These are phyloP conservation scores for Brevimyrus niger DNA, from an alignment of 2,113 vertebrate species.

Conservation along the genomic window DNA sequence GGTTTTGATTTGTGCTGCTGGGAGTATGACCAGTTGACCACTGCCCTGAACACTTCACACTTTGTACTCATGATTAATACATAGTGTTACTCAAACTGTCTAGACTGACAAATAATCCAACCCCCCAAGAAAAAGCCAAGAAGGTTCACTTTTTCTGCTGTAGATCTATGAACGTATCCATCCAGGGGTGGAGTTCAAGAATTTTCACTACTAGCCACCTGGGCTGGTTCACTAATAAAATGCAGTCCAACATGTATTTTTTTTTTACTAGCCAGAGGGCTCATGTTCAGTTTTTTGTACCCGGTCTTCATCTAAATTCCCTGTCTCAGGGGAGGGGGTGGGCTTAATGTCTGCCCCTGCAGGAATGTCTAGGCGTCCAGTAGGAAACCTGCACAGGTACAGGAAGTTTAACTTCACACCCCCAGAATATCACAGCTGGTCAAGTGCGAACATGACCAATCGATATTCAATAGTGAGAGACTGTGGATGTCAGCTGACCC, in stretches of 20 bases:
- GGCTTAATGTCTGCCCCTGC: background rate
- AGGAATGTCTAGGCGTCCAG: background rate
- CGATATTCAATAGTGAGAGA: background rate
- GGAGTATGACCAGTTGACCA: conserved; percentile 18
- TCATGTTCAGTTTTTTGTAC: background rate
- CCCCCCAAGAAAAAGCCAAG: background rate
- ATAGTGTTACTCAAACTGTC: conserved; percentile 19
- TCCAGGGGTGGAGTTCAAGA: background rate
- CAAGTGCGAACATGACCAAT: background rate
- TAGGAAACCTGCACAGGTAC: background rate
- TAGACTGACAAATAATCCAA: background rate
- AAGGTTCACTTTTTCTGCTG: background rate
- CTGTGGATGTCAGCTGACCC: background rate
- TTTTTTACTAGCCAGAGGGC: background rate
- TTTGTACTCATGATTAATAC: conserved; percentile 18
- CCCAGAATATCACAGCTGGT: background rate
- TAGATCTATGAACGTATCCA: background rate
- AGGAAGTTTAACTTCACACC: background rate
- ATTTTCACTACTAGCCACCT: background rate
- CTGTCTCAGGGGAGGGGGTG: background rate
- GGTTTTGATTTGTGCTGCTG: conserved; percentile 43
- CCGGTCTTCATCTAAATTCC: background rate
- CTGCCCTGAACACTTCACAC: conserved; percentile 27
- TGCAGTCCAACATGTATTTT: background rate
- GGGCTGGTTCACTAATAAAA: background rate